phyloP scores from a whole-genome alignment of 2,797 vertebrate genomes.

The Chaunax sp. region DNA sequence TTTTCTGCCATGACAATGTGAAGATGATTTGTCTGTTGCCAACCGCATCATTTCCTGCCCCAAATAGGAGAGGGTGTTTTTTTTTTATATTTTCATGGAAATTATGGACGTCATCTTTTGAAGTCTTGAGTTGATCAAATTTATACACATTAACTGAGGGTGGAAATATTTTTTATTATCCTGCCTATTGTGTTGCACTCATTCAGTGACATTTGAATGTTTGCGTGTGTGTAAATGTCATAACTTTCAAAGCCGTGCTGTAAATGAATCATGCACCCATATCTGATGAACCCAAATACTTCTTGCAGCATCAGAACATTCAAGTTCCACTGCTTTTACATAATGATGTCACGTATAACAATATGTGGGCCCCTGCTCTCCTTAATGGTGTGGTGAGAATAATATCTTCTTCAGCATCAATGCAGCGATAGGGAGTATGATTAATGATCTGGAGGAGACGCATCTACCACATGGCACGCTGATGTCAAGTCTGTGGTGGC shows the following conservation, averaged over 20 bases:
- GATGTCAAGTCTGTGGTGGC: constrained; percentile 72
- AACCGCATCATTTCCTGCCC: constrained; percentile 22
- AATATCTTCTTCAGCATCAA: constrained; percentile 58
- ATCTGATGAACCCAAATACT: constrained; percentile 42
- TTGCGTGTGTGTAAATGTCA: constrained; percentile 10
- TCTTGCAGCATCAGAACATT: constrained; percentile 46
- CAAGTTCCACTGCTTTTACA: constrained; percentile 56
- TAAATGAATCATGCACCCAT: constrained; percentile 28
- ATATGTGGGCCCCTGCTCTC: constrained; percentile 51
- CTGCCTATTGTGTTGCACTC: background rate
- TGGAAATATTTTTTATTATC: constrained; percentile 2
- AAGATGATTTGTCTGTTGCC: constrained; percentile 34
- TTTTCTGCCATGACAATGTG: constrained; percentile 29
- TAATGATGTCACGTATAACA: constrained; percentile 69
- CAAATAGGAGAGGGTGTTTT: background rate
- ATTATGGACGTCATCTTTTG: background rate
- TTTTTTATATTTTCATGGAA: background rate
- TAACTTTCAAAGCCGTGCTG: constrained; percentile 13
- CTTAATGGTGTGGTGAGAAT: constrained; percentile 68
- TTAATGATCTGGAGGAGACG: constrained; percentile 77
- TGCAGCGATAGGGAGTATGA: constrained; percentile 74
- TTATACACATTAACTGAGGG: background rate
- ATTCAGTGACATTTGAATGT: constrained; percentile 7
- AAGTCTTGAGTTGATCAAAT: constrained; percentile 8
- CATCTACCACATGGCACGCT: constrained; percentile 76